Conservation (phyloP, 64 coral and sea anemone species). For the Dendronephthya gigantea region DNA sequence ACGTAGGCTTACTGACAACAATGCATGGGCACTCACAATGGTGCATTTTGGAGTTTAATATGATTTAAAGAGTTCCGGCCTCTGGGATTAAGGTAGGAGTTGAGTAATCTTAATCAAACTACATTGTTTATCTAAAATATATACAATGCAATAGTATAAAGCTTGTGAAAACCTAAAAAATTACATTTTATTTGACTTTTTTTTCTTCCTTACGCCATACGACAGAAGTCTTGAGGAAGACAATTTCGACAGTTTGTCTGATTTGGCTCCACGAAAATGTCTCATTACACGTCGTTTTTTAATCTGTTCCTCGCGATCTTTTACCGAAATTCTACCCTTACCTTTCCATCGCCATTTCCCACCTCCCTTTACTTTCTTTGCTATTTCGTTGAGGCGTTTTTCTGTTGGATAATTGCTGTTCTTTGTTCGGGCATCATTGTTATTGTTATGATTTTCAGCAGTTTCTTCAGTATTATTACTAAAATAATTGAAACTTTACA, state of each 20-base stretch:
- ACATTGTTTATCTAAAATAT: no score
- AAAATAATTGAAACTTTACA: neutral
- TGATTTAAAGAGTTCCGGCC: no score
- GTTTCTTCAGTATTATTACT: neutral
- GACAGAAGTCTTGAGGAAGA: neutral
- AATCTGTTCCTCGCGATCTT: neutral
- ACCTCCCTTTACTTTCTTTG: neutral
- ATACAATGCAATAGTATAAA: neutral
- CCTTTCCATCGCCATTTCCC: neutral
- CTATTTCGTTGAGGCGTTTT: neutral
- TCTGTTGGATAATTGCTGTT: neutral
- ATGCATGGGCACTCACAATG: no score
- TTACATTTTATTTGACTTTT: neutral
- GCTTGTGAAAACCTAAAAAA: neutral
- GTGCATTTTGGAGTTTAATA: no score
- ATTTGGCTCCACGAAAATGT: constrained; percentile 10
- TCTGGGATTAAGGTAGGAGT: no score
- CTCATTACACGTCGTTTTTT: constrained; percentile 4
- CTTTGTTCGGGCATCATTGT: neutral
- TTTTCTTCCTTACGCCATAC: constrained; percentile 7
- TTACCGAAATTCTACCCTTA: neutral
- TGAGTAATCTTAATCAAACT: no score
- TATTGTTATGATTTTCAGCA: no score
- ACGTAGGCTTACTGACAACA: no score
- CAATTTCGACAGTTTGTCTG: neutral